These are phyloP conservation scores for Cottus gobio DNA, from an alignment of 2,113 vertebrate species.

Conservation along the genomic window DNA sequence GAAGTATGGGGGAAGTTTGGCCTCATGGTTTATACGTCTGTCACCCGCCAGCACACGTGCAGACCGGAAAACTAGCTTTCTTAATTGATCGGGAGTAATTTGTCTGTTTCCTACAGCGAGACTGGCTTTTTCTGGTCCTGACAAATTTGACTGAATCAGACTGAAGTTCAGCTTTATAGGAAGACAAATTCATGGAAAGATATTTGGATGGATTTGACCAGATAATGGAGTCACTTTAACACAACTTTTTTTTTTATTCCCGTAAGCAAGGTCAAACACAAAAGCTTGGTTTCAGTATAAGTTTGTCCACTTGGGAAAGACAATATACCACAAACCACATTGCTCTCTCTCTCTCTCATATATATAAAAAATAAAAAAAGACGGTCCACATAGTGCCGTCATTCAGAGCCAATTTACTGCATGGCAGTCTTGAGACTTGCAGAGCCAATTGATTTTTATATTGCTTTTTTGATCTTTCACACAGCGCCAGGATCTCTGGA, in stretches of 20 bases:
- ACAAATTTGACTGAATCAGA: conserved; percentile 46
- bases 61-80: conserved; percentile 63
- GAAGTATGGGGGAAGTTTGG: conserved; percentile 70
- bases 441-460: conserved; percentile 78
- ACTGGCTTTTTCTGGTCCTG: conserved; percentile 36
- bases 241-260: conserved; percentile 15
- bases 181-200: conserved; percentile 25
- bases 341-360: no score
- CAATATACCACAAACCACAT: conserved; percentile 49
- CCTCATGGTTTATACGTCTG: conserved; percentile 70
- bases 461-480: conserved; percentile 67
- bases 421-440: conserved; percentile 80
- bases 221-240: conserved; percentile 23
- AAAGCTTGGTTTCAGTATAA: conserved; percentile 43
- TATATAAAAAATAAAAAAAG: conserved; percentile 25
- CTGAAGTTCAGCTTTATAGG: conserved; percentile 29
- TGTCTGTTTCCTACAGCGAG: conserved; percentile 54
- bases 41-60: conserved; percentile 65
- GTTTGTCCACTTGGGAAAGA: conserved; percentile 39
- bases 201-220: conserved; percentile 17
- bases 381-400: conserved; percentile 62
- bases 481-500: conserved; percentile 51
- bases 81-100: conserved; percentile 76
- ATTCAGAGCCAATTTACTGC: conserved; percentile 76
- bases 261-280: conserved; percentile 20